Conservation (phyloP, 2,888 invertebrate genomes). For the Yponomeuta plumbellus region DNA sequence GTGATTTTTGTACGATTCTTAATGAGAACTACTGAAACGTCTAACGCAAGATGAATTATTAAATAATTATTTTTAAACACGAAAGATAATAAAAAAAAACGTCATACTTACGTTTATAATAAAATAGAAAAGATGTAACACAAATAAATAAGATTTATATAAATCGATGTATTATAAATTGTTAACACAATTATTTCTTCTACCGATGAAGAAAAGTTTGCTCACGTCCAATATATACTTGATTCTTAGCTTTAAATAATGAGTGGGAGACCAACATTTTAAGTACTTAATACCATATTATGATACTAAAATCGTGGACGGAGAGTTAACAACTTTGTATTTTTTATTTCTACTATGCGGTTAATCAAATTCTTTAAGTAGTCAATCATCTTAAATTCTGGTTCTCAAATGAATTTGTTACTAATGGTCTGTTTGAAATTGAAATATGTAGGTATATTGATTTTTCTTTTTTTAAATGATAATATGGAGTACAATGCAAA, state of each 20-base stretch:
- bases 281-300: conserved; percentile 64
- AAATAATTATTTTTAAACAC: not conserved
- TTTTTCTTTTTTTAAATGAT: too few species aligned
- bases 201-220: conserved; percentile 13
- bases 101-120: not conserved
- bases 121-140: conserved; percentile 1
- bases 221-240: conserved; percentile 25
- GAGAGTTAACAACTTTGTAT: conserved; percentile 55
- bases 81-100: not conserved
- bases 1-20: conserved; percentile 8
- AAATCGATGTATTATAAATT: not conserved
- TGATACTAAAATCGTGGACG: conserved; percentile 50
- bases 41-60: conserved; percentile 3
- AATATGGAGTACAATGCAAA: too few species aligned
- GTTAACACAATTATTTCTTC: conserved; percentile 8
- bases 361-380: too few species aligned
- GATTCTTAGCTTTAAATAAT: conserved; percentile 32
- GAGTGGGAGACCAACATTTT: conserved; percentile 54
- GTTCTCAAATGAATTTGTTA: too few species aligned
- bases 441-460: too few species aligned
- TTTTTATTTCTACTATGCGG: not conserved
- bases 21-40: conserved; percentile 5
- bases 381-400: too few species aligned
- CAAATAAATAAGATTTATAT: not conserved
- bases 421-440: too few species aligned